Base-by-base conservation (phyloP, 2,888 invertebrate genomes). In the Thelaira solivaga region DNA sequence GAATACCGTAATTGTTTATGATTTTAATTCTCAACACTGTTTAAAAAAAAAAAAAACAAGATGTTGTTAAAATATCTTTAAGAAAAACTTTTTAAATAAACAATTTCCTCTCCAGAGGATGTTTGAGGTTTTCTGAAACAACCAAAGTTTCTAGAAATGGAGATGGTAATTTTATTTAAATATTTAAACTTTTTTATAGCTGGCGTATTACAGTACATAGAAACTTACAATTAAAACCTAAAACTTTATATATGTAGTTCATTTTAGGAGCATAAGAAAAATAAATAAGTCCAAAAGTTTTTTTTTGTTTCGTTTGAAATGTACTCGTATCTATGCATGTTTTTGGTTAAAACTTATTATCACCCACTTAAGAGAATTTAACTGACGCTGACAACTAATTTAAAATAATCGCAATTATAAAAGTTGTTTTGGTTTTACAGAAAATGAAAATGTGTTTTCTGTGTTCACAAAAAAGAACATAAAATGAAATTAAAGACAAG, bases 341-440 rank as follows among this genome's bases (percentile, higher is more conserved):
- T 74, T 67, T 39, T 74, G 34, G 64, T 69, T 78, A 69, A 53
- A 74, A 57, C 57, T 74, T 59, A 78, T 78, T 78, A 78, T 74
- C 57, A 36, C 59, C 59, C 73, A 74, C 78, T 78, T 74, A 78
- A 53, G 78, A 74, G 78, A 69, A 34, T 69, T 73, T 31, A 51
- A 65, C 59, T 59, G 73, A 34, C 64, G 31, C 74, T 78, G 59
- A 69, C 69, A 78, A 64, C 73, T 69, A 74, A 78, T 78, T 78
- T 74, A 26, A 74, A 74, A 65, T 74, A 51, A 61, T 51, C 10
- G 49, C 34, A 64, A 78, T 74, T 74, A 65, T 18, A 74, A 78
- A 74, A 69, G 68, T 73, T 69, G 49, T 64, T 59, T 49, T 64
- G 62, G 49, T 77, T 73, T 55, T n/a, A 13, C 43, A 2, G 24